Evolutionary conservation across 2,797 vertebrate species (phyloP).

Genomic region (Lophura swinhoii): DNA sequence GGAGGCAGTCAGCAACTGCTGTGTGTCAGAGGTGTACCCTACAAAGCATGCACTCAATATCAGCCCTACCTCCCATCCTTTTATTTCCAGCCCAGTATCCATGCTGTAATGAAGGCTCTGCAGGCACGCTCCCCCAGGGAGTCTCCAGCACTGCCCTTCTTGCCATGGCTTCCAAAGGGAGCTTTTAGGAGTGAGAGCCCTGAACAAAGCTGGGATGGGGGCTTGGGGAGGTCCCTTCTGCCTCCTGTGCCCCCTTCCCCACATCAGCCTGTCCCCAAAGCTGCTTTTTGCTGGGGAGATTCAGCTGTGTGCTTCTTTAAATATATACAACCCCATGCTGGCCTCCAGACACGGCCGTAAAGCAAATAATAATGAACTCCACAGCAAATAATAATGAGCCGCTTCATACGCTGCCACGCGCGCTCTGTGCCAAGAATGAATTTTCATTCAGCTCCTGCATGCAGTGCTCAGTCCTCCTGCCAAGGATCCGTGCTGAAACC

Average conservation of each 20-base stretch:
- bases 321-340: accelerated
- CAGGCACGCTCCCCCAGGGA: background rate
- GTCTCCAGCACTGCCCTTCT: background rate
- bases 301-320: background rate
- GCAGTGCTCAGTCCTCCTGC: background rate
- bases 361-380: conserved; percentile 69
- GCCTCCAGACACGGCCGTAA: conserved; percentile 51
- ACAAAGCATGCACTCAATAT: background rate
- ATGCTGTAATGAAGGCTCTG: background rate
- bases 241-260: background rate
- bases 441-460: conserved; percentile 10
- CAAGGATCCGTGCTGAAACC: conserved; percentile 20
- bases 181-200: background rate
- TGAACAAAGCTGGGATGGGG: background rate
- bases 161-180: background rate
- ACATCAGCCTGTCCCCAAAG: accelerated
- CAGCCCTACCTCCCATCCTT: background rate
- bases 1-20: background rate
- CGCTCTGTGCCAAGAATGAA: background rate
- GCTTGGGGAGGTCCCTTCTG: background rate
- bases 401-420: conserved; percentile 65
- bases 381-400: conserved; percentile 69
- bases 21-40: background rate
- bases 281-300: background rate
- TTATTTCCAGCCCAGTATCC: background rate